A percentile compares a stretch with the other conserved stretches of the same genome.
phyloP scores from a whole-genome alignment of 1,140 invertebrate species.

The Lethrus apterus region DNA sequence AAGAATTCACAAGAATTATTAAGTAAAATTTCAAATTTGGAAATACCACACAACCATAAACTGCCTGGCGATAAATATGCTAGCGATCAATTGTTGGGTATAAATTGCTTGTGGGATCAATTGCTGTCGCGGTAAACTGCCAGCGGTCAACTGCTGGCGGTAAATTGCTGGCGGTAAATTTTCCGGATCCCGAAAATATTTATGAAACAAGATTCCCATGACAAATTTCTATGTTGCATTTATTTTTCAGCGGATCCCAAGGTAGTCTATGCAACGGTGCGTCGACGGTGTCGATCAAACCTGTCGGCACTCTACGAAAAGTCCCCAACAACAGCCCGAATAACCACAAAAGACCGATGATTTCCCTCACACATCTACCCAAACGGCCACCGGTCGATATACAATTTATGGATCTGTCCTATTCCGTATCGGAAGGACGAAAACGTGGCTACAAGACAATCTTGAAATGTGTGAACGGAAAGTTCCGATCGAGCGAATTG shows the following conservation, averaged over 20 bases:
- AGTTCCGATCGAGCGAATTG: conserved; percentile 68
- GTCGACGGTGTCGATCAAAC: conserved; percentile 42
- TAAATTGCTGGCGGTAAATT: too few species aligned
- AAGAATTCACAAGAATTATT: too few species aligned
- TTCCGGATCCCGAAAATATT: too few species aligned
- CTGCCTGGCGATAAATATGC: too few species aligned
- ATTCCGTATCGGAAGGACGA: conserved; percentile 75
- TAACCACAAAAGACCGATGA: conserved; percentile 39
- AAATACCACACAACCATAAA: too few species aligned
- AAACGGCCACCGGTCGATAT: conserved; percentile 80
- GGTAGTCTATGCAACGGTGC: conserved; percentile 64
- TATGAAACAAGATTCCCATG: conserved; percentile 1
- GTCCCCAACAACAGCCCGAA: conserved; percentile 58
- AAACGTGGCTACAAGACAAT: conserved; percentile 73
- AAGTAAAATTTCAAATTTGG: too few species aligned
- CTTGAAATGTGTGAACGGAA: conserved; percentile 77
- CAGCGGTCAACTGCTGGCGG: too few species aligned
- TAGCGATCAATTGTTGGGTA: too few species aligned
- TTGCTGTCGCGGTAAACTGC: not conserved
- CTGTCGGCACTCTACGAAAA: conserved; percentile 52
- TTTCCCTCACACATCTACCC: conserved; percentile 66
- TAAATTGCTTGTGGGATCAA: conserved; percentile 1
- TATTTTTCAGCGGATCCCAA: conserved; percentile 54
- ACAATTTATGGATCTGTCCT: conserved; percentile 75
- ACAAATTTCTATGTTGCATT: conserved; percentile 1